Evolutionary conservation across 2,888 invertebrate species (phyloP).

Genomic region (Metellina segmentata): DNA sequence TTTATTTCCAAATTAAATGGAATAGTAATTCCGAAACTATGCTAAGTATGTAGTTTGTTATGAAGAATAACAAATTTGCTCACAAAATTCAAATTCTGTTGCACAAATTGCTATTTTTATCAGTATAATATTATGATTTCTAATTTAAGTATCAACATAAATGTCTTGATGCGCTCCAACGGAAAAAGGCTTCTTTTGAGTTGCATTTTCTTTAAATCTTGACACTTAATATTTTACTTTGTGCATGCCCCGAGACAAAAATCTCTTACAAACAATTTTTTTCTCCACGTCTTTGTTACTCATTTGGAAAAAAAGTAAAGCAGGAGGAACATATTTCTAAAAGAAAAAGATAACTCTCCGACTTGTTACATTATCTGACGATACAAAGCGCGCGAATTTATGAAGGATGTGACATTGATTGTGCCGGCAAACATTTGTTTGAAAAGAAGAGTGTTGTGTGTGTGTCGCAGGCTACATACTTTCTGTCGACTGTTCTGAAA

Average conservation of each 20-base stretch:
- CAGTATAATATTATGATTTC: too few relatives aligned
- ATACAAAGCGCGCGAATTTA: constrained; percentile 47
- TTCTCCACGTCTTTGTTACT: not conserved
- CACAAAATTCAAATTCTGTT: too few relatives aligned
- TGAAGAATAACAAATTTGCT: too few relatives aligned
- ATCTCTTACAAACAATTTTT: not conserved
- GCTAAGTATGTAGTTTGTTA: too few relatives aligned
- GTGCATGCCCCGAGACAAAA: not conserved
- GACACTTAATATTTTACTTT: not conserved
- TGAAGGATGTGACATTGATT: constrained; percentile 57
- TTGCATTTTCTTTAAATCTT: not conserved
- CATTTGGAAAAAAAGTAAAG: not conserved
- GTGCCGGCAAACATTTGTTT: constrained; percentile 34
- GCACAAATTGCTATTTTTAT: too few relatives aligned
- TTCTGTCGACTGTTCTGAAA: constrained; percentile 6
- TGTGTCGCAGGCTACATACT: constrained; percentile 11
- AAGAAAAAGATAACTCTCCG: not conserved
- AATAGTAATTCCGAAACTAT: too few relatives aligned
- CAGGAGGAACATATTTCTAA: not conserved
- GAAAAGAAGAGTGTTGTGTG: not conserved
- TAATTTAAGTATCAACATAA: too few relatives aligned
- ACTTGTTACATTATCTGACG: not conserved
- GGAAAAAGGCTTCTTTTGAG: too few relatives aligned
- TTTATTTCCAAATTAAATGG: too few relatives aligned
- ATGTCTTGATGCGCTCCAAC: too few relatives aligned